A percentile compares a stretch with the other conserved stretches of the same genome.
phyloP scores from a whole-genome alignment of 2,113 vertebrate genomes.

The Epinephelus lanceolatus region DNA sequence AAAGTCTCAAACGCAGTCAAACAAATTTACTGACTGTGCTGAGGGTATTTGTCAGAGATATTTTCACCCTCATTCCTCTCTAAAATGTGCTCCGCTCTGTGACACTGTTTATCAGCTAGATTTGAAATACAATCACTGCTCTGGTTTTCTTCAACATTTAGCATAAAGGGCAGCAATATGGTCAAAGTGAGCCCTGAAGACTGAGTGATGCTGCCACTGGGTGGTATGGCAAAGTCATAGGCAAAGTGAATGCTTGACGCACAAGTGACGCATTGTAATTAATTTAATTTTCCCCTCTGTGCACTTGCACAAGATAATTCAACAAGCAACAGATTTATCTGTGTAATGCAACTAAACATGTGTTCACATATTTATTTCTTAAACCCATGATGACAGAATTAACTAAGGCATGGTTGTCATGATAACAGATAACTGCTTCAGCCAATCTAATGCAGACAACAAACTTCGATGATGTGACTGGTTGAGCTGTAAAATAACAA shows the following conservation, averaged over 20 bases:
- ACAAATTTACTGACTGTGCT: constrained; percentile 1
- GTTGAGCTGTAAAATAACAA: not conserved
- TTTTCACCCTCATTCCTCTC: not conserved
- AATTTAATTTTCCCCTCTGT: not conserved
- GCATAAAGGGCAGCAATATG: not conserved
- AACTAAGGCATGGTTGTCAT: not conserved
- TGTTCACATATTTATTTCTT: not conserved
- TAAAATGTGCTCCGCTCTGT: not conserved
- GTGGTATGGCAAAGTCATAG: constrained; percentile 25
- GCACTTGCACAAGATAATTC: not conserved
- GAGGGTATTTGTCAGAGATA: not conserved
- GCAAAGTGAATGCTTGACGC: not conserved
- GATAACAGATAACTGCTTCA: not conserved
- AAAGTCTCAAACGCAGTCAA: constrained; percentile 8
- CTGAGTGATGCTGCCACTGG: constrained; percentile 21
- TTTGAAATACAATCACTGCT: constrained; percentile 3
- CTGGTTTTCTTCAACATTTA: not conserved
- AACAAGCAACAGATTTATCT: not conserved
- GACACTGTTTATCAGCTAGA: constrained; percentile 2
- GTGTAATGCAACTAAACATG: not conserved
- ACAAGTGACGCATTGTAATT: not conserved
- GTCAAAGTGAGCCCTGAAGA: not conserved
- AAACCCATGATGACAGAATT: not conserved
- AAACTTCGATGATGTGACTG: not conserved
- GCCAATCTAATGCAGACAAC: not conserved